These are phyloP conservation scores for Alexandromys fortis DNA, from an alignment of 2,113 vertebrate species.

Conservation along the genomic window DNA sequence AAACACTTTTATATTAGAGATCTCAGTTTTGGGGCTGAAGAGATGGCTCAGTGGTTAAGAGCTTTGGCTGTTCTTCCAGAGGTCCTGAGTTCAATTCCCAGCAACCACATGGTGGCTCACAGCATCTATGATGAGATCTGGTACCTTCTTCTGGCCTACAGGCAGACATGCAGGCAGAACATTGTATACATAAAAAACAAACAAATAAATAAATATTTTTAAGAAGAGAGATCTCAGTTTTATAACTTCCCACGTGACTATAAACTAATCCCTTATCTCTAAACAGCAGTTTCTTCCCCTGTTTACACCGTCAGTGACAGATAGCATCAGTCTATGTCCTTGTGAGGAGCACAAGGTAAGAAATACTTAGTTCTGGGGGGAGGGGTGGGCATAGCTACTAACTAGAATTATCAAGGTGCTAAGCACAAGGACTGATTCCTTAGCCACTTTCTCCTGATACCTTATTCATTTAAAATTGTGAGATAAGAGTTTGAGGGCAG, in stretches of 20 bases:
- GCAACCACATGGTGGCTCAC: too few species aligned
- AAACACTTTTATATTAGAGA: neutral
- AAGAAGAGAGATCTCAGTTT: too few species aligned
- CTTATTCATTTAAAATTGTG: neutral
- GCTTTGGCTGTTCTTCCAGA: too few species aligned
- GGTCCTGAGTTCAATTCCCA: too few species aligned
- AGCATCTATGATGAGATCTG: too few species aligned
- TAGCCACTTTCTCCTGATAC: neutral
- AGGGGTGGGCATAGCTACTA: neutral
- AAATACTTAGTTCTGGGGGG: neutral
- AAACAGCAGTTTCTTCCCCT: conserved; percentile 32
- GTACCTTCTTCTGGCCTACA: too few species aligned
- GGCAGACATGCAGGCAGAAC: too few species aligned
- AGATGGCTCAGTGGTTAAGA: too few species aligned
- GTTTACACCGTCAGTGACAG: neutral
- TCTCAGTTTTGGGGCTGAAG: neutral
- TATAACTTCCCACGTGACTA: neutral
- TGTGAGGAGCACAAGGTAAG: neutral
- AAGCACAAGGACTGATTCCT: neutral
- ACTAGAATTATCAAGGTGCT: conserved; percentile 9
- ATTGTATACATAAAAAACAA: too few species aligned
- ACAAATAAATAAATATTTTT: too few species aligned
- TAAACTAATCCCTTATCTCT: neutral
- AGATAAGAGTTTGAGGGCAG: neutral
- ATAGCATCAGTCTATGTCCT: neutral